A percentile compares a stretch with the other conserved stretches of the same genome.
phyloP scores from a whole-genome alignment of 2,797 vertebrate species.

The Paedocypris micromegethes region DNA sequence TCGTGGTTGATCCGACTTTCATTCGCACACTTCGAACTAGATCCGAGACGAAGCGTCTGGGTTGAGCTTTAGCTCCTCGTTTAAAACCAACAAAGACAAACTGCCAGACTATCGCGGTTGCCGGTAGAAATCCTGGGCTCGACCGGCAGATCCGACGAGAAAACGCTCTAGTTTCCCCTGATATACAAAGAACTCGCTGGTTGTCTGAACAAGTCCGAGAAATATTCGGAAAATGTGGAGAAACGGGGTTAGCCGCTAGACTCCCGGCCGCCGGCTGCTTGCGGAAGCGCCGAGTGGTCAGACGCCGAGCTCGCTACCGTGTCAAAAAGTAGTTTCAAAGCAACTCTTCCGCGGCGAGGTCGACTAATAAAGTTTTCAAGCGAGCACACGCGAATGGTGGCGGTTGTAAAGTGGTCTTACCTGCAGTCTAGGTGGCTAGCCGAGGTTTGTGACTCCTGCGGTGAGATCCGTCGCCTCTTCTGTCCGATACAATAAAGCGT shows the following conservation, averaged over 20 bases:
- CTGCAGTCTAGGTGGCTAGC: constrained; percentile 55
- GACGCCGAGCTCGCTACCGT: neutral
- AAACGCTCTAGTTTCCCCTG: no score
- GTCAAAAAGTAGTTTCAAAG: constrained; percentile 31
- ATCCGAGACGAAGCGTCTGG: constrained; percentile 23
- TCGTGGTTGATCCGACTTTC: neutral
- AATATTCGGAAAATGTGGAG: neutral
- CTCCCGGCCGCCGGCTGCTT: constrained; percentile 20
- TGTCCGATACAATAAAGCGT: constrained; percentile 65
- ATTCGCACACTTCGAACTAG: neutral
- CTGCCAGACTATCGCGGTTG: constrained; percentile 8
- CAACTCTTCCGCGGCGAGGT: neutral
- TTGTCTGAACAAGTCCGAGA: neutral
- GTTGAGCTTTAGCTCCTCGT: constrained; percentile 17
- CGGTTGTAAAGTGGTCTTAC: constrained; percentile 55
- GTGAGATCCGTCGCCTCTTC: constrained; percentile 46
- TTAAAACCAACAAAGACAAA: constrained; percentile 31
- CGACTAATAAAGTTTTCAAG: neutral
- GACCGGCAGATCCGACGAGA: no score
- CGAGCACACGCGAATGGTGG: neutral
- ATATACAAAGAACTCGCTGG: neutral
- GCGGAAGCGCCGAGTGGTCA: constrained; percentile 29
- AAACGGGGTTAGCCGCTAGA: neutral
- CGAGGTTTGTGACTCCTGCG: constrained; percentile 42
- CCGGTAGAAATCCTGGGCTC: neutral